A percentile compares a stretch with the other conserved stretches of the same genome.
Conservation (phyloP, 2,113 vertebrate genomes). For the Bambusicola thoracicus region DNA sequence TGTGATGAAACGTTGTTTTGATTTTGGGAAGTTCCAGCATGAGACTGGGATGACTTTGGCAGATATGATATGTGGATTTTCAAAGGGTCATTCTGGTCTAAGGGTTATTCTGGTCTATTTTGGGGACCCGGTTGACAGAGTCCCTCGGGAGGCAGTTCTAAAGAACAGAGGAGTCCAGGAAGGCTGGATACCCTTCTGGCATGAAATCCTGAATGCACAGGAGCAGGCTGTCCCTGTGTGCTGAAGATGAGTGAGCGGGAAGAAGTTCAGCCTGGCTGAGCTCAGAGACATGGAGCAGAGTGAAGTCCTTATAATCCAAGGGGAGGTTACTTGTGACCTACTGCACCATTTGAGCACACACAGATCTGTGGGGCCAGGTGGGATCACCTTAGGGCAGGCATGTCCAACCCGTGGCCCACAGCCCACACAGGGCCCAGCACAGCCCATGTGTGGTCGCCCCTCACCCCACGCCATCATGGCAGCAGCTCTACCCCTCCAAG, state of each 20-base stretch:
- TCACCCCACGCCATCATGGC: no score
- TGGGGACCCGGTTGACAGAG: background rate
- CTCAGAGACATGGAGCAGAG: background rate
- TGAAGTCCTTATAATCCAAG: background rate
- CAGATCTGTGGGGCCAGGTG: background rate
- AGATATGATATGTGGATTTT: background rate
- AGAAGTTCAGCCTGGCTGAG: background rate
- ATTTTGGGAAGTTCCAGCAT: background rate
- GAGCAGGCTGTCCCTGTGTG: background rate
- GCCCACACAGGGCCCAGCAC: no score
- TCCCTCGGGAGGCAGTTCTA: background rate
- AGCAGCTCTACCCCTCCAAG: no score
- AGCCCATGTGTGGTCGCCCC: no score
- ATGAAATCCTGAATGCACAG: background rate
- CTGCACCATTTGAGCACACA: background rate
- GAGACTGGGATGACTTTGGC: accelerated
- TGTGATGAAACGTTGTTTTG: background rate
- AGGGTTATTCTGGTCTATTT: no score
- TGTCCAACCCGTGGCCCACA: no score
- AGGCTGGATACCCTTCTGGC: background rate
- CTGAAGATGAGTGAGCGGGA: background rate
- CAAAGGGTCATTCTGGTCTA: no score
- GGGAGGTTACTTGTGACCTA: background rate
- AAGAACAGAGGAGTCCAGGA: background rate
- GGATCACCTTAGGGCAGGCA: background rate